Percentiles rank a stretch among this genome's conserved stretches.
Evolutionary conservation across 53 echinoderm and acorn worm species (phyloP).

Genomic region (Luidia sarsii): DNA sequence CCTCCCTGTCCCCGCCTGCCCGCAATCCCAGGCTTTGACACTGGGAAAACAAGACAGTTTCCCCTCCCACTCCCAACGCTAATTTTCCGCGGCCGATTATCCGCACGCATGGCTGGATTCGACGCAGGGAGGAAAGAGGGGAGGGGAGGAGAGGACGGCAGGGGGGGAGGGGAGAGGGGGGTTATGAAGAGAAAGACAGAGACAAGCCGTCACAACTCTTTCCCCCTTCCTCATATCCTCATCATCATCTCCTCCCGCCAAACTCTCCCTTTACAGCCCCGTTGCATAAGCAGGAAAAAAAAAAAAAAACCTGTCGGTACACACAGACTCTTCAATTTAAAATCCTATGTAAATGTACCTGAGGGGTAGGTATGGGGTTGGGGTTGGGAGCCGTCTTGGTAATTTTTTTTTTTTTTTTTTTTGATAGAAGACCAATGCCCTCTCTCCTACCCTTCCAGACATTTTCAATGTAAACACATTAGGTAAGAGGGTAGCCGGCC

Average conservation of each 20-base stretch:
- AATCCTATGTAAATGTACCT: constrained; percentile 33
- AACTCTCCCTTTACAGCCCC: too few relatives aligned
- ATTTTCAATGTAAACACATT: constrained; percentile 53
- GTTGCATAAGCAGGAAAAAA: not conserved
- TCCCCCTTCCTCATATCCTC: not conserved
- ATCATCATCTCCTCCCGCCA: too few relatives aligned
- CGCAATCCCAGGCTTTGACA: constrained; percentile 40
- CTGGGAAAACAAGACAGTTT: constrained; percentile 29
- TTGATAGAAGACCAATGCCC: too few relatives aligned
- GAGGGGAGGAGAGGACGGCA: too few relatives aligned
- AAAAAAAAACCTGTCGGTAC: not conserved
- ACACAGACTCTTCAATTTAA: not conserved
- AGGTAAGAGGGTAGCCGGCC: constrained; percentile 18
- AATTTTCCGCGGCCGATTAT: constrained; percentile 44
- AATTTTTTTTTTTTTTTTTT: too few relatives aligned
- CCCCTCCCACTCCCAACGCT: constrained; percentile 8
- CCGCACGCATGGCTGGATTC: constrained; percentile 28
- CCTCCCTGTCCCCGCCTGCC: too few relatives aligned
- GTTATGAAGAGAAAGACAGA: not conserved
- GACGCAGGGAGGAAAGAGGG: too few relatives aligned
- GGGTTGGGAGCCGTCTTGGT: too few relatives aligned
- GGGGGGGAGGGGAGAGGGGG: too few relatives aligned
- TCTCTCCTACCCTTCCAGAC: constrained; percentile 20
- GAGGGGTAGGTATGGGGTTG: too few relatives aligned
- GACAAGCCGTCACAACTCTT: not conserved